A percentile compares a stretch with the other conserved stretches of the same genome.
Conservation (phyloP, 2,888 invertebrate genomes). For the Calameuta filiformis region DNA sequence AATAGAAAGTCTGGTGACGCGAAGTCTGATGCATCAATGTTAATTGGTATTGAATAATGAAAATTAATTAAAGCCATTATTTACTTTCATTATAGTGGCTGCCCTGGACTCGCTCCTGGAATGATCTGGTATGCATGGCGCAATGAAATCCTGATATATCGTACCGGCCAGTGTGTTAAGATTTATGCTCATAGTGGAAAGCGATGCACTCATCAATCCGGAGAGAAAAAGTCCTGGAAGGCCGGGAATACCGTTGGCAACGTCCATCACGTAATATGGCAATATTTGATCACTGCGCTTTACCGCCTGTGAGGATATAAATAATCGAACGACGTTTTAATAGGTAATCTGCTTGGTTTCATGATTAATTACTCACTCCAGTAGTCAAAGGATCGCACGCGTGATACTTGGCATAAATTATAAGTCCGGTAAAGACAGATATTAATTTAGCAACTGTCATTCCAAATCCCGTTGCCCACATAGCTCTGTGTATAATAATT, state of each 20-base stretch:
- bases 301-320: constrained; percentile 35
- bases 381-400: constrained; percentile 75
- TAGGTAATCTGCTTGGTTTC: constrained; percentile 70
- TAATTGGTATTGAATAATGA: not conserved
- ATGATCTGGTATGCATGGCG: constrained; percentile 68
- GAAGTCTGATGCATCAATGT: not conserved
- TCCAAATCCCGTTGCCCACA: constrained; percentile 65
- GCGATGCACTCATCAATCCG: constrained; percentile 79
- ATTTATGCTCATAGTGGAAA: constrained; percentile 74
- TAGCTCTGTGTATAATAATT: constrained; percentile 45
- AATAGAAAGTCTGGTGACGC: not conserved
- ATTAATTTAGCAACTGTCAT: constrained; percentile 70
- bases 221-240: constrained; percentile 81
- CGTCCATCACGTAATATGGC: constrained; percentile 79
- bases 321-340: not conserved
- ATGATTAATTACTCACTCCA: constrained; percentile 53
- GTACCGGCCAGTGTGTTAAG: constrained; percentile 75
- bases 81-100: constrained; percentile 71
- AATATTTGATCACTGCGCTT: constrained; percentile 69
- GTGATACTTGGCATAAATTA: constrained; percentile 73
- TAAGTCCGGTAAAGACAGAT: constrained; percentile 71
- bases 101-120: constrained; percentile 68
- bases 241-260: constrained; percentile 74
- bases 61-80: not conserved
- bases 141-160: constrained; percentile 75